Percentiles rank a stretch among this genome's conserved stretches.
Evolutionary conservation across 2,113 vertebrate genomes (phyloP).

Genomic region (Rhea americana): DNA sequence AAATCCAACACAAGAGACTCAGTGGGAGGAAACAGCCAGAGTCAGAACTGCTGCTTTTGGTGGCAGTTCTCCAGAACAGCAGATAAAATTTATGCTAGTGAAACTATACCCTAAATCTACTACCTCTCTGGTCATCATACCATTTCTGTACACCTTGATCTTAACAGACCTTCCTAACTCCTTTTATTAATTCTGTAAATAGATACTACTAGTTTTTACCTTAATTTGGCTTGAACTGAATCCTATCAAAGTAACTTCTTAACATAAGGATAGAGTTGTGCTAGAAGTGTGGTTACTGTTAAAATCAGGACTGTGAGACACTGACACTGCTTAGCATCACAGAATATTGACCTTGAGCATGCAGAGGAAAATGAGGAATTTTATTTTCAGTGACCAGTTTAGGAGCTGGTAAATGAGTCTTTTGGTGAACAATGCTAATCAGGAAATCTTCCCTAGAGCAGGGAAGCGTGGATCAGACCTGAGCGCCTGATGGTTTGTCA

Average conservation of each 20-base stretch:
- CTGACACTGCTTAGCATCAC: not conserved
- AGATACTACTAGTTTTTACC: not conserved
- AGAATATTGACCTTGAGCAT: not conserved
- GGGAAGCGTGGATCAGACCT: not conserved
- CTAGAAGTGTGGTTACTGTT: not conserved
- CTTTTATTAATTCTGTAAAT: not conserved
- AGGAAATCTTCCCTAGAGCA: not conserved
- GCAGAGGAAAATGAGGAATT: not conserved
- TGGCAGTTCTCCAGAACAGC: not conserved
- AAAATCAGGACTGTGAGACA: not conserved
- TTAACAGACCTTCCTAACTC: not conserved
- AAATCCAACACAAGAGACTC: not conserved
- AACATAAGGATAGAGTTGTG: not conserved
- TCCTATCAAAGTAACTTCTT: not conserved
- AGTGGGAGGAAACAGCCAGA: not conserved
- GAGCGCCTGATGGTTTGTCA: not conserved
- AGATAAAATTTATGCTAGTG: not conserved
- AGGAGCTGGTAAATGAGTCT: not conserved
- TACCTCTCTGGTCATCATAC: not conserved
- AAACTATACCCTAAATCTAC: not conserved
- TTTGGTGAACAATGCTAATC: not conserved
- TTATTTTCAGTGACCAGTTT: not conserved
- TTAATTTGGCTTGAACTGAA: not conserved
- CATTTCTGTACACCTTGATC: not conserved
- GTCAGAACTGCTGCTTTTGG: not conserved